Evolutionary conservation across 2,797 vertebrate genomes (phyloP).

Genomic region (Pangasius mekongensis): DNA sequence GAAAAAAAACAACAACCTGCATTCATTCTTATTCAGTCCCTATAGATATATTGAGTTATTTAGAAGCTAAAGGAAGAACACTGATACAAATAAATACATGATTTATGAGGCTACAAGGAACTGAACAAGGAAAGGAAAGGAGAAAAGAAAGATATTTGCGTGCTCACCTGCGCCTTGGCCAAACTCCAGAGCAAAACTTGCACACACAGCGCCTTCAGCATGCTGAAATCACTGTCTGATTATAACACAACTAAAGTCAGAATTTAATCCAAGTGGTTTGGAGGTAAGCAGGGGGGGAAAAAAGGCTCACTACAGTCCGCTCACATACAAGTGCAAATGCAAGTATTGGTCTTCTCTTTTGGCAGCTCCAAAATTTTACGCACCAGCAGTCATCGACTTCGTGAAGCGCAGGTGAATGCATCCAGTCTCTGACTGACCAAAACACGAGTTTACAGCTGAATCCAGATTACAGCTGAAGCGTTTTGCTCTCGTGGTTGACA

Average conservation of each 20-base stretch:
- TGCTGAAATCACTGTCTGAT: not conserved
- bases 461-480: not conserved
- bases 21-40: not conserved
- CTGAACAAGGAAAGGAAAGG: no score
- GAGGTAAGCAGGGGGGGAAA: no score
- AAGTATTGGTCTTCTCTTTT: not conserved
- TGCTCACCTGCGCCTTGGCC: conserved; percentile 70
- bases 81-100: not conserved
- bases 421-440: not conserved
- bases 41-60: not conserved
- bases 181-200: conserved; percentile 65
- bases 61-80: not conserved
- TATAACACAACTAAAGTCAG: not conserved
- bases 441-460: not conserved
- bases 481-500: not conserved
- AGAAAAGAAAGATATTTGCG: no score
- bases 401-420: not conserved
- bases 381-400: not conserved
- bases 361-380: not conserved
- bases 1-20: not conserved
- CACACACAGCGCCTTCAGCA: conserved; percentile 35
- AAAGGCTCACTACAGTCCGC: not conserved
- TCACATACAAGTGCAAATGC: not conserved
- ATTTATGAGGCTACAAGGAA: not conserved
- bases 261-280: not conserved